Evolutionary conservation across 2,888 invertebrate genomes (phyloP).

Genomic region (Stenichneumon culpator): DNA sequence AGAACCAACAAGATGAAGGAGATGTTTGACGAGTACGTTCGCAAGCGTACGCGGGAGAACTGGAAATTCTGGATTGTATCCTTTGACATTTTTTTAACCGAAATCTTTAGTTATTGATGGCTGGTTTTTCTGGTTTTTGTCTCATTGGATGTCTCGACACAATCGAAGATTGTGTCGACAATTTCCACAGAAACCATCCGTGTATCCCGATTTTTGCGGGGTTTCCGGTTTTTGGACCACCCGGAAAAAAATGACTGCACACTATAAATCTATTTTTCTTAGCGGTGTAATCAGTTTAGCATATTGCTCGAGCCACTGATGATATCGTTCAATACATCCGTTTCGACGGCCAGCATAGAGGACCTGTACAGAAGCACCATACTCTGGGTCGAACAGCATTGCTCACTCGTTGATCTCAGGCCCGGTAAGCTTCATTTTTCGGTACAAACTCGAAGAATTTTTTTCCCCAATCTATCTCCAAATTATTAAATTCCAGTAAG

Average conservation of each 20-base stretch:
- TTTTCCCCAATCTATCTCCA: too few species aligned
- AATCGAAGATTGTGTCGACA: too few species aligned
- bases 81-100: constrained; percentile 84
- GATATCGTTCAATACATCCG: constrained; percentile 96
- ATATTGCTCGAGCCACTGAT: constrained; percentile 95
- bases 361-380: constrained; percentile 97
- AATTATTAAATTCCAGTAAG: too few species aligned
- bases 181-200: too few species aligned
- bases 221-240: too few species aligned
- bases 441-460: constrained; percentile 30
- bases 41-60: constrained; percentile 93
- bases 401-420: constrained; percentile 96
- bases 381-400: constrained; percentile 98
- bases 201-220: too few species aligned
- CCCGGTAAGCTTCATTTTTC: constrained; percentile 89
- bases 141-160: too few species aligned
- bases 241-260: background rate
- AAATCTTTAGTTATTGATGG: background rate
- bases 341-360: constrained; percentile 95
- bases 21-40: constrained; percentile 97
- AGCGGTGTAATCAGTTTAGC: constrained; percentile 90
- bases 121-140: too few species aligned
- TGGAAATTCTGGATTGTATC: constrained; percentile 99
- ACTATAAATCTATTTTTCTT: constrained; percentile 66
- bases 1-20: constrained; percentile 96